A percentile compares a stretch with the other conserved stretches of the same genome.
Conservation (phyloP, 1,140 invertebrate species). For the Hypothenemus hampei region DNA sequence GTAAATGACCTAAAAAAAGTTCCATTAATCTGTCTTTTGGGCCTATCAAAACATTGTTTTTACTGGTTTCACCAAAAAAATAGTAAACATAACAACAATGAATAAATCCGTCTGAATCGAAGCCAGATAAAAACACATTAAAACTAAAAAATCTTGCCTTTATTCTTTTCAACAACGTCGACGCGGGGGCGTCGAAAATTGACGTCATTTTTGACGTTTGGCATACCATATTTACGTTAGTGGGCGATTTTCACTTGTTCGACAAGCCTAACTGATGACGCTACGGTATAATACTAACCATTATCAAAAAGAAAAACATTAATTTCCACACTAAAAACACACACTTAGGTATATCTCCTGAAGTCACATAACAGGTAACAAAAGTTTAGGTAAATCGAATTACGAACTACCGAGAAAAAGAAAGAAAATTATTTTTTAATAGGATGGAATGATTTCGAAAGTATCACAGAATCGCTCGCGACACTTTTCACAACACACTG, state of each 20-base stretch:
- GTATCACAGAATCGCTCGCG: slow-evolving; percentile 11
- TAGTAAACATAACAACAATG: slow-evolving; percentile 11
- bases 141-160: slow-evolving; percentile 20
- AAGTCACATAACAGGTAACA: slow-evolving; percentile 26
- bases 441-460: slow-evolving; percentile 13
- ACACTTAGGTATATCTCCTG: slow-evolving; percentile 8
- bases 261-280: background rate
- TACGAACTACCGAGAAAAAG: too few relatives aligned
- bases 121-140: slow-evolving; percentile 22
- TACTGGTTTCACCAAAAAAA: background rate
- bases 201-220: slow-evolving; percentile 41
- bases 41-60: slow-evolving; percentile 6
- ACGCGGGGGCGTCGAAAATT: slow-evolving; percentile 36
- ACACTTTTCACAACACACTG: slow-evolving; percentile 3
- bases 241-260: slow-evolving; percentile 26
- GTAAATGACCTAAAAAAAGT: background rate
- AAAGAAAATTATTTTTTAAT: too few relatives aligned
- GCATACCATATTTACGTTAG: slow-evolving; percentile 34
- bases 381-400: background rate
- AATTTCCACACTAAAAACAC: slow-evolving; percentile 3
- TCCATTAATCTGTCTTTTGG: background rate
- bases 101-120: slow-evolving; percentile 10
- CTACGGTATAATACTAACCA: slow-evolving; percentile 18
- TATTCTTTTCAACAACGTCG: slow-evolving; percentile 18
- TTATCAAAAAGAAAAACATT: slow-evolving; percentile 7